A percentile compares a stretch with the other conserved stretches of the same genome.
Evolutionary conservation across 2,797 vertebrate species (phyloP).

Genomic region (Vespertilio murinus): DNA sequence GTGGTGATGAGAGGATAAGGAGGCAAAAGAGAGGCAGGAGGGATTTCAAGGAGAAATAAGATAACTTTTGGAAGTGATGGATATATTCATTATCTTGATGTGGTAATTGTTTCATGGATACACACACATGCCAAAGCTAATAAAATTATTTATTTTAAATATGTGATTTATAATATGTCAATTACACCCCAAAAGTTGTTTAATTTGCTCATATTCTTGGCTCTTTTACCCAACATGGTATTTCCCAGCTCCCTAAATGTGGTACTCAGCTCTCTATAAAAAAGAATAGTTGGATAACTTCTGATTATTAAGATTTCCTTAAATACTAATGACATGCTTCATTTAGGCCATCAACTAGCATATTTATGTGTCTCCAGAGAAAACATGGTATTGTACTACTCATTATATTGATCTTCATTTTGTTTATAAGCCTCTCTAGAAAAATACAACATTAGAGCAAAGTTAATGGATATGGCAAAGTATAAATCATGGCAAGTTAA

Average conservation of each 20-base stretch:
- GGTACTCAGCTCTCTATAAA: background rate
- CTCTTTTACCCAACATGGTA: background rate
- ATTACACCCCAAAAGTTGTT: background rate
- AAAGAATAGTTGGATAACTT: background rate
- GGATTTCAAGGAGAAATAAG: conserved; percentile 2
- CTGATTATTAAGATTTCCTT: conserved; percentile 37
- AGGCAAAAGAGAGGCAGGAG: background rate
- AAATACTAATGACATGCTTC: conserved; percentile 36
- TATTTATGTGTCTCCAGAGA: conserved; percentile 15
- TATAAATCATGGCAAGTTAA: conserved; percentile 12
- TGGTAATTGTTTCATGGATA: background rate
- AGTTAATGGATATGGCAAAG: conserved; percentile 17
- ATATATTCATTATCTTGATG: background rate
- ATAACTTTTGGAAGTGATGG: background rate
- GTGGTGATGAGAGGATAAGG: background rate
- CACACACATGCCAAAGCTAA: background rate
- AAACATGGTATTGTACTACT: background rate
- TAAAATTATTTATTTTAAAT: conserved; percentile 54
- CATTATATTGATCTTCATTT: background rate
- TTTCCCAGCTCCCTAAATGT: background rate
- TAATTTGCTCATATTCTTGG: background rate
- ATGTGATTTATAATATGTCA: background rate
- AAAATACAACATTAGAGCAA: background rate
- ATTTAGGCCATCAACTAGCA: conserved; percentile 15
- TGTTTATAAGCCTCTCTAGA: conserved; percentile 25